These are phyloP conservation scores for Helobdella robusta DNA, from an alignment of 2,888 invertebrate species.

Conservation along the genomic window DNA sequence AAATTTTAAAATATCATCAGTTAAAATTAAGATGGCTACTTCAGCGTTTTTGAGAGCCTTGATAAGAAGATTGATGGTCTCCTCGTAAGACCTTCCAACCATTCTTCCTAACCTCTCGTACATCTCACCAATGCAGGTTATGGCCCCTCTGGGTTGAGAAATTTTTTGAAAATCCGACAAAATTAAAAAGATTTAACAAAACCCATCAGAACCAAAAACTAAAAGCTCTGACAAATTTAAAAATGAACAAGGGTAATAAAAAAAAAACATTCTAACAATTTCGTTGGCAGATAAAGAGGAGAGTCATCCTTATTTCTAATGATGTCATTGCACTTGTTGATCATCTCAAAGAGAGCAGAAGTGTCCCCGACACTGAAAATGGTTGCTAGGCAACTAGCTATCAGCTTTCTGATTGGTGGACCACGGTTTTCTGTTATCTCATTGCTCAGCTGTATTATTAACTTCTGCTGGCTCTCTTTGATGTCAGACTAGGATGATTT, in stretches of 20 bases:
- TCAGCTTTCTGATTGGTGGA: conserved; percentile 79
- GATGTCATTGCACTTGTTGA: conserved; percentile 95
- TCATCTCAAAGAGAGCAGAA: conserved; percentile 87
- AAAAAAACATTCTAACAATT: conserved; percentile 65
- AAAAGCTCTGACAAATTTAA: too few species aligned
- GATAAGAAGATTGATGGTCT: conserved; percentile 83
- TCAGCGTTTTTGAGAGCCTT: conserved; percentile 73
- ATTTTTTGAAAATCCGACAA: too few species aligned
- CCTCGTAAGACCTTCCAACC: conserved; percentile 97
- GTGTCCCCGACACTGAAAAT: conserved; percentile 95
- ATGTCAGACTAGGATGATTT: conserved; percentile 97
- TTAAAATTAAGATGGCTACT: conserved; percentile 40
- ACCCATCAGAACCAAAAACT: too few species aligned
- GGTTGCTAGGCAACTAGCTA: conserved; percentile 81
- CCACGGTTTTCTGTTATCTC: conserved; percentile 79
- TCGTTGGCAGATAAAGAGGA: conserved; percentile 82
- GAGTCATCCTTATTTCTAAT: conserved; percentile 94
- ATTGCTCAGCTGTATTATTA: conserved; percentile 82
- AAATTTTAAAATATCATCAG: too few species aligned
- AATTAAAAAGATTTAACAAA: too few species aligned
- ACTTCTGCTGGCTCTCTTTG: conserved; percentile 86
- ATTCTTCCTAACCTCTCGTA: conserved; percentile 94
- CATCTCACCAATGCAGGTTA: conserved; percentile 85
- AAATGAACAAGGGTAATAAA: too few species aligned
- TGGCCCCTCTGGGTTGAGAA: conserved; percentile 91